A percentile compares a stretch with the other conserved stretches of the same genome.
Conservation (phyloP, 2,888 invertebrate species). For the Agrochola lychnidis region DNA sequence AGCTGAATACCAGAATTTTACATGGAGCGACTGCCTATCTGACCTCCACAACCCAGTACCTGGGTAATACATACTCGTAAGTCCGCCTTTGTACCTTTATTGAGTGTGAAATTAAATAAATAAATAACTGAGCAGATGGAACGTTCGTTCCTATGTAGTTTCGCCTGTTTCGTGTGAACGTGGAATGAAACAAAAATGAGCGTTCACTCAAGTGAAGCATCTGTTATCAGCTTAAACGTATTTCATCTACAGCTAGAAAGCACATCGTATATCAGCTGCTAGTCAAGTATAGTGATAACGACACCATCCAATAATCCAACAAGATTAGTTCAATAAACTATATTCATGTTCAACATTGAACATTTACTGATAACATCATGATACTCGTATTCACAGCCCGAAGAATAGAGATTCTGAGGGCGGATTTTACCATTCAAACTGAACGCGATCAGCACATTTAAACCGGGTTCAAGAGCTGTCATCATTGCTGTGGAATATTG, state of each 20-base stretch:
- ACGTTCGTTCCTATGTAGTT: not conserved
- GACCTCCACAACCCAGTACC: no score
- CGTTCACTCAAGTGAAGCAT: not conserved
- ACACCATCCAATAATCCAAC: not conserved
- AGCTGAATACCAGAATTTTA: no score
- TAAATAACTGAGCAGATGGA: not conserved
- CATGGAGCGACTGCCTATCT: no score
- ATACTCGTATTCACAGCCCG: not conserved
- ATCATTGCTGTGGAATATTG: no score
- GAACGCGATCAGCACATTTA: no score
- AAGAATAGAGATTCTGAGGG: not conserved
- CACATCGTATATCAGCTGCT: not conserved
- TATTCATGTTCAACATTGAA: conserved; percentile 4
- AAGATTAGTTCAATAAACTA: conserved; percentile 10
- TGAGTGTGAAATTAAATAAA: no score
- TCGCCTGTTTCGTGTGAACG: not conserved
- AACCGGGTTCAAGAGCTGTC: no score
- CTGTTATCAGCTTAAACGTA: not conserved
- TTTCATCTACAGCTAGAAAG: not conserved
- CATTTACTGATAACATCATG: conserved; percentile 18
- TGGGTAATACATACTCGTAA: no score
- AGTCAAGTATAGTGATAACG: conserved; percentile 6
- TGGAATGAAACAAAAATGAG: not conserved
- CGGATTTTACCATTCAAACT: no score
- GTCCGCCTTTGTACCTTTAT: no score